Percentiles rank a stretch among this genome's conserved stretches.
phyloP scores from a whole-genome alignment of 1,140 invertebrate species.

The Lucilia cuprina region DNA sequence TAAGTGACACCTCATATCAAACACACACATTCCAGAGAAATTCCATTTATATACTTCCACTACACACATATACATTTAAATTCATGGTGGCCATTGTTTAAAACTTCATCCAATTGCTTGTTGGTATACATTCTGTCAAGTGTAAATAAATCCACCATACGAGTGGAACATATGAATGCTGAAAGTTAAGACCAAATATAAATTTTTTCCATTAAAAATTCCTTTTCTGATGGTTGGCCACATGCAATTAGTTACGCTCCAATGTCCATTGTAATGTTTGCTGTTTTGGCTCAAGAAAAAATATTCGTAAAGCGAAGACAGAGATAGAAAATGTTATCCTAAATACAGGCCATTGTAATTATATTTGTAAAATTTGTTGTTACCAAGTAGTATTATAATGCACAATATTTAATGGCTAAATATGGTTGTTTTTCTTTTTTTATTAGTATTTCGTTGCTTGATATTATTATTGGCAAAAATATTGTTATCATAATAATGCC shows the following conservation, averaged over 20 bases:
- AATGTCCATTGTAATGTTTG: neutral
- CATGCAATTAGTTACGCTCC: neutral
- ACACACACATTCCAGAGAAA: neutral
- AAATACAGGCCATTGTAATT: no score
- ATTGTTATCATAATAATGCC: neutral
- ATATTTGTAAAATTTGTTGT: no score
- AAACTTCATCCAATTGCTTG: neutral
- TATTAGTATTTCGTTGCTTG: no score
- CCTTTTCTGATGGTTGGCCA: neutral
- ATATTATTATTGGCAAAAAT: neutral
- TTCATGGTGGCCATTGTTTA: neutral
- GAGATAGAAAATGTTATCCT: no score
- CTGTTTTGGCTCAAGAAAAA: neutral
- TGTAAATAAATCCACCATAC: no score
- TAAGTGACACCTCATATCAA: neutral
- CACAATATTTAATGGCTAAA: no score
- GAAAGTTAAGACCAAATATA: no score
- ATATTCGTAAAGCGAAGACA: no score
- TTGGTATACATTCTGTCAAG: neutral
- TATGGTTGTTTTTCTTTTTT: no score
- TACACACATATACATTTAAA: neutral
- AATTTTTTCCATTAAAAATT: neutral
- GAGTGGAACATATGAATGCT: no score
- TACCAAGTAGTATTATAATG: no score
- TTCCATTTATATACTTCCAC: neutral